These are phyloP conservation scores for Helicoverpa armigera DNA, from an alignment of 1,140 invertebrate genomes.

Conservation along the genomic window DNA sequence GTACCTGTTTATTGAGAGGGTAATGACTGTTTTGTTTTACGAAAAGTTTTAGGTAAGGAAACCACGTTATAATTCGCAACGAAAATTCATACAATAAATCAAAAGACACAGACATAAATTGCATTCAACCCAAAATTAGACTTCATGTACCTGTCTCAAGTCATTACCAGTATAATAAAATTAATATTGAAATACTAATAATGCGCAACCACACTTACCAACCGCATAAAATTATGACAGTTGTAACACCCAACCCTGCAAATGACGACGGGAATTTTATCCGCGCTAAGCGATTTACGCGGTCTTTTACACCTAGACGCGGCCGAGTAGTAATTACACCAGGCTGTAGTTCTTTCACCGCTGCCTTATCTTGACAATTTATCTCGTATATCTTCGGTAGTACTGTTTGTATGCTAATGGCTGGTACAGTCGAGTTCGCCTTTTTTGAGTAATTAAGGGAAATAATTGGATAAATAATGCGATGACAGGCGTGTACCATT, in stretches of 20 bases:
- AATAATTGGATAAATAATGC: constrained; percentile 42
- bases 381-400: constrained; percentile 74
- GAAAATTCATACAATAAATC: background rate
- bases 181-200: constrained; percentile 42
- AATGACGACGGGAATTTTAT: constrained; percentile 44
- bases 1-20: too few species aligned
- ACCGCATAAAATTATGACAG: constrained; percentile 48
- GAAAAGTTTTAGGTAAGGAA: too few species aligned
- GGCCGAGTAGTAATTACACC: constrained; percentile 72
- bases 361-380: constrained; percentile 78
- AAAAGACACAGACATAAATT: constrained; percentile 7
- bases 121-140: constrained; percentile 4
- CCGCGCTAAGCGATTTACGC: constrained; percentile 58
- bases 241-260: constrained; percentile 39
- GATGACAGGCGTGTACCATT: constrained; percentile 36
- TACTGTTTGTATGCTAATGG: constrained; percentile 82
- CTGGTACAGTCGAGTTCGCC: constrained; percentile 60
- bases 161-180: constrained; percentile 35
- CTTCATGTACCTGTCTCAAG: constrained; percentile 6
- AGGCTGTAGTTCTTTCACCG: constrained; percentile 75
- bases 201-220: constrained; percentile 17
- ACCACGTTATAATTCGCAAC: too few species aligned
- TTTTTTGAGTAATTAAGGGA: constrained; percentile 46
- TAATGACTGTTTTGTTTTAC: too few species aligned
- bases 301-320: constrained; percentile 63